Evolutionary conservation across 2,888 invertebrate species (phyloP).

Genomic region (Melipona bicolor): DNA sequence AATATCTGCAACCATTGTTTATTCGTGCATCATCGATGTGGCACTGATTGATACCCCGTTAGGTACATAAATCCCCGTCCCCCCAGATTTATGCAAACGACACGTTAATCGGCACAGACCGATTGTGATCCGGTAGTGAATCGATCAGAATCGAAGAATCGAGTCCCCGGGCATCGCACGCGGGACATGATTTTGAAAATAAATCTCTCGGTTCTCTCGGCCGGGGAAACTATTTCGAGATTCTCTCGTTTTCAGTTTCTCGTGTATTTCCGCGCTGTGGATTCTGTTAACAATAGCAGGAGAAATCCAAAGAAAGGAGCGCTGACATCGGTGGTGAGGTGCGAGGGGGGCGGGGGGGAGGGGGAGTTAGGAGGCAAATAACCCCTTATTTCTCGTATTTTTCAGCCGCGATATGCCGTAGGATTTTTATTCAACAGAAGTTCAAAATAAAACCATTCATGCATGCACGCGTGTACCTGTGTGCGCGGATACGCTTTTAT

Average conservation of each 20-base stretch:
- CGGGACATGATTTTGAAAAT: too few relatives aligned
- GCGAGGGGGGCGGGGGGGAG: neutral
- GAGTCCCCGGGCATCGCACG: too few relatives aligned
- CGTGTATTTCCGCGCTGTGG: neutral
- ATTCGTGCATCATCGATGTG: slow-evolving; percentile 14
- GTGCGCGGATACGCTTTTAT: neutral
- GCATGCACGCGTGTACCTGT: too few relatives aligned
- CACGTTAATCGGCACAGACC: slow-evolving; percentile 23
- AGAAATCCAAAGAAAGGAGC: neutral
- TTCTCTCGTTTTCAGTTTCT: neutral
- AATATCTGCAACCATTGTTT: slow-evolving; percentile 15
- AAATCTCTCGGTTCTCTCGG: too few relatives aligned
- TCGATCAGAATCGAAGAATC: too few relatives aligned
- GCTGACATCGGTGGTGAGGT: neutral
- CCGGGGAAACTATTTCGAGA: neutral
- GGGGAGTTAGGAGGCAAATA: neutral
- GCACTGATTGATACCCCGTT: slow-evolving; percentile 35
- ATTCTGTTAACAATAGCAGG: neutral
- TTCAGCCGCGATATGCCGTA: neutral
- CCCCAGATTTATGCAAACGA: slow-evolving; percentile 27
- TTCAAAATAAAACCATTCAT: neutral
- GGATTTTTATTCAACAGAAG: neutral
- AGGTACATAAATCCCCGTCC: neutral
- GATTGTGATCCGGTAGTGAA: neutral
- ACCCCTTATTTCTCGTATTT: neutral